Conservation (phyloP, 2,797 vertebrate species). For the Schizopygopsis pylzovi region DNA sequence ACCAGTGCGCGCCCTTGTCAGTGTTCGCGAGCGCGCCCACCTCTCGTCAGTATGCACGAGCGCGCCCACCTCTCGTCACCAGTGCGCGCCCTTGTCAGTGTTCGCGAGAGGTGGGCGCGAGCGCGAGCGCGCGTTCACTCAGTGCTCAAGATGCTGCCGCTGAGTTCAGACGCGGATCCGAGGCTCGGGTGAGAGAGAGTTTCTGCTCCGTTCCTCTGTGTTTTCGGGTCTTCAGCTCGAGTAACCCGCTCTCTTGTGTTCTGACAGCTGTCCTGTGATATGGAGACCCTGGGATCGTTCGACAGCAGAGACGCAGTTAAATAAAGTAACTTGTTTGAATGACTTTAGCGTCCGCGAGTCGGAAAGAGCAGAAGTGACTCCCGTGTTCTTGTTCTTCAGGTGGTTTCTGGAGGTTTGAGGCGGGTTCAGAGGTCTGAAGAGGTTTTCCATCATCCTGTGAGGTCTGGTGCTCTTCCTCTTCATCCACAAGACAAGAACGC, state of each 20-base stretch:
- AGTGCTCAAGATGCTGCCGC: constrained; percentile 55
- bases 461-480: constrained; percentile 45
- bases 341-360: background rate
- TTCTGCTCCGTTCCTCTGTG: background rate
- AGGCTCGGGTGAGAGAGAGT: constrained; percentile 44
- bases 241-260: background rate
- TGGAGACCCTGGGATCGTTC: constrained; percentile 80
- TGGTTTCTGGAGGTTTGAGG: constrained; percentile 26
- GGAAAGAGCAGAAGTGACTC: background rate
- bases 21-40: no score
- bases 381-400: constrained; percentile 20
- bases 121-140: background rate
- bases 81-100: no score
- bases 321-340: constrained; percentile 31
- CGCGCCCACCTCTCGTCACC: no score
- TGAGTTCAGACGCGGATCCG: constrained; percentile 17
- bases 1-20: no score
- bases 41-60: no score
- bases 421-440: constrained; percentile 66
- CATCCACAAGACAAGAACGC: background rate
- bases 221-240: background rate
- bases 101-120: no score
- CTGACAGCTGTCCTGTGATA: constrained; percentile 65
- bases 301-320: constrained; percentile 51
- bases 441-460: constrained; percentile 83